These are phyloP conservation scores for Clarias magur DNA, from an alignment of 2,113 vertebrate species.

Conservation along the genomic window DNA sequence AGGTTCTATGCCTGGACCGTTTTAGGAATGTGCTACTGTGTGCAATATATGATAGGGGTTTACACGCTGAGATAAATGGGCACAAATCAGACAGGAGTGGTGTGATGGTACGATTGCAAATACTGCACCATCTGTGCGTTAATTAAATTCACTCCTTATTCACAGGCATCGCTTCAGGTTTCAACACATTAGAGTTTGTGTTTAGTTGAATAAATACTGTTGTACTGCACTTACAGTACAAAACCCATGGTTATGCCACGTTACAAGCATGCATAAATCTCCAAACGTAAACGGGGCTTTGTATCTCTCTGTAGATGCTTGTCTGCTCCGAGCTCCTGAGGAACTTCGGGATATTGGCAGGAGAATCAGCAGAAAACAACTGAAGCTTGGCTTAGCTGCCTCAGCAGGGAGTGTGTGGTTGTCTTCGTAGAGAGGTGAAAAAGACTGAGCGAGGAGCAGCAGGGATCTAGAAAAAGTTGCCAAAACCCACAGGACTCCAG, in stretches of 20 bases:
- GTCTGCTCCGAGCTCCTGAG: constrained; percentile 62
- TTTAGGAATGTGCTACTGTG: constrained; percentile 39
- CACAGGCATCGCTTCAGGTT: neutral
- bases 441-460: constrained; percentile 36
- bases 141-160: constrained; percentile 10
- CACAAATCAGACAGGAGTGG: neutral
- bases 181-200: constrained; percentile 30
- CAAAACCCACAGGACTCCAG: constrained; percentile 67
- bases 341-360: constrained; percentile 64
- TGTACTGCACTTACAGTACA: constrained; percentile 48
- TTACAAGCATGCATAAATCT: constrained; percentile 52
- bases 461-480: constrained; percentile 62
- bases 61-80: constrained; percentile 4
- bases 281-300: constrained; percentile 19
- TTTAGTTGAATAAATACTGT: constrained; percentile 11
- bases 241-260: constrained; percentile 57
- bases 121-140: constrained; percentile 9
- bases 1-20: constrained; percentile 21
- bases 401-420: constrained; percentile 42
- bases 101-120: constrained; percentile 6
- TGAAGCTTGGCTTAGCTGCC: constrained; percentile 67
- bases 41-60: constrained; percentile 15
- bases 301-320: constrained; percentile 41
- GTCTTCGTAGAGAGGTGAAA: constrained; percentile 37
- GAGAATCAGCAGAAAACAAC: constrained; percentile 70